Evolutionary conservation across 2,797 vertebrate genomes (phyloP).

Genomic region (Hylomyscus alleni): DNA sequence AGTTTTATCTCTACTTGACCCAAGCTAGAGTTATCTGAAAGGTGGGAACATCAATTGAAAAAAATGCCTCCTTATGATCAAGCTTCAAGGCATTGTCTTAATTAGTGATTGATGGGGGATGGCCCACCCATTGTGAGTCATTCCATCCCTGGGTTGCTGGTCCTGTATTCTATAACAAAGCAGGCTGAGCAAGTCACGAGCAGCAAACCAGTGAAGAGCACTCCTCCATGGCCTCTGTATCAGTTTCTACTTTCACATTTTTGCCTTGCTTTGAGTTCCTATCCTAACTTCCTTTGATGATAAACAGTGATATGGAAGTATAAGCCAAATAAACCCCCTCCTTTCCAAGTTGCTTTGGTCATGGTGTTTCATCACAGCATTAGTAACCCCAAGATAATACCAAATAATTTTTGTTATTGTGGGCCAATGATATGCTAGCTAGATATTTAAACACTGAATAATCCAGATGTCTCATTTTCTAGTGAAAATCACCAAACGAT

Average conservation of each 20-base stretch:
- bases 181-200: background rate
- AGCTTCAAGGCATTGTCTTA: background rate
- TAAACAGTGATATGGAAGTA: background rate
- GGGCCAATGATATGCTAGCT: background rate
- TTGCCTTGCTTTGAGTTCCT: too few relatives aligned
- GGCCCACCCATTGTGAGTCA: background rate
- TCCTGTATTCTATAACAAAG: background rate
- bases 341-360: background rate
- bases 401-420: background rate
- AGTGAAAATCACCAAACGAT: background rate
- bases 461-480: background rate
- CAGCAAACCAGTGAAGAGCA: background rate
- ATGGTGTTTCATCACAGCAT: background rate
- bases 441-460: background rate
- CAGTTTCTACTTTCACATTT: background rate
- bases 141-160: background rate
- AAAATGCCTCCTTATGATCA: background rate
- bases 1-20: background rate
- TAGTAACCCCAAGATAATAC: background rate
- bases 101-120: background rate
- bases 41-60: background rate
- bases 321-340: background rate
- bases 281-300: background rate
- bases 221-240: background rate
- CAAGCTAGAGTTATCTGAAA: background rate